Conservation (phyloP, 2,113 vertebrate species). For the Empidonax traillii region DNA sequence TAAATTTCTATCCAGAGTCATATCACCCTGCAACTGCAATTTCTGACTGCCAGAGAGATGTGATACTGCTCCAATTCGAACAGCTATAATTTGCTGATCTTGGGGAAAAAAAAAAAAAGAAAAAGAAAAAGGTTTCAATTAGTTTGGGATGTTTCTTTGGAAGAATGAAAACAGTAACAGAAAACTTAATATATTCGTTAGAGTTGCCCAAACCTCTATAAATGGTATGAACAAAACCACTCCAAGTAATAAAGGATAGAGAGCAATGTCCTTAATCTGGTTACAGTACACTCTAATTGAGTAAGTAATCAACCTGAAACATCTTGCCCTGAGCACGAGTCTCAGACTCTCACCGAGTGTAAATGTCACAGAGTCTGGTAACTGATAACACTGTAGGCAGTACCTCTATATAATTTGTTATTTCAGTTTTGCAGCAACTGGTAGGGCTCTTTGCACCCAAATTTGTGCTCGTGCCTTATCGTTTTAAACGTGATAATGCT, state of each 20-base stretch:
- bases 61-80: not conserved
- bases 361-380: not conserved
- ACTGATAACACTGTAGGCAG: not conserved
- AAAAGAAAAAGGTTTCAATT: not conserved
- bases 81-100: not conserved
- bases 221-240: not conserved
- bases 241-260: not conserved
- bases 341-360: not conserved
- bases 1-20: not conserved
- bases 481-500: not conserved
- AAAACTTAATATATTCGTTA: not conserved
- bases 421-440: not conserved
- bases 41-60: not conserved
- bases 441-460: not conserved
- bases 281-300: not conserved
- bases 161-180: not conserved
- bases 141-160: not conserved
- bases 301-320: conserved; percentile 26
- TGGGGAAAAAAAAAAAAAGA: no score
- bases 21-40: not conserved
- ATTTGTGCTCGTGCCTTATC: not conserved
- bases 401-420: not conserved
- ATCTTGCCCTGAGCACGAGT: not conserved
- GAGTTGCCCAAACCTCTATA: not conserved
- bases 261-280: not conserved